Evolutionary conservation across 2,888 invertebrate species (phyloP).

Genomic region (Terebella lapidaria): DNA sequence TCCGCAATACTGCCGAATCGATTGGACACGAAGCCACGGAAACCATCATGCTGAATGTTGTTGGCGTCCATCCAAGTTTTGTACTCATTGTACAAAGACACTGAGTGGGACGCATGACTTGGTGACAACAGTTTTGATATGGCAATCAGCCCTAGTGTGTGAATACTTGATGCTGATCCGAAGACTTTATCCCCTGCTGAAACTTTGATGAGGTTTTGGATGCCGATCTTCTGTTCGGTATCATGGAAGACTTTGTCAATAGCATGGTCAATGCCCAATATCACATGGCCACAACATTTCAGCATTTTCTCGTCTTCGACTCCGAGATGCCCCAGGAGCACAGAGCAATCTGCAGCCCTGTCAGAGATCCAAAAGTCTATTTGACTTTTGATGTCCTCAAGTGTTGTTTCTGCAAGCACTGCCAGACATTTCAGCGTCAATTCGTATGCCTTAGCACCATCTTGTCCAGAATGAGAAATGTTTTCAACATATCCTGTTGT

Average conservation of each 20-base stretch:
- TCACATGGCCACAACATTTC: not conserved
- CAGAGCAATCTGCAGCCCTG: not conserved
- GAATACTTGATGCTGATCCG: not conserved
- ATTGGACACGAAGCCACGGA: not conserved
- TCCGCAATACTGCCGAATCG: not conserved
- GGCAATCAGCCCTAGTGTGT: constrained; percentile 1
- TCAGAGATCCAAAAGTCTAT: constrained; percentile 2
- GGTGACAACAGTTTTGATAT: constrained; percentile 1
- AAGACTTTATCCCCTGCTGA: not conserved
- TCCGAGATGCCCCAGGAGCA: not conserved
- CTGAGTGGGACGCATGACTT: constrained; percentile 1
- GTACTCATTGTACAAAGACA: constrained; percentile 4
- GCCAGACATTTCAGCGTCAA: not conserved
- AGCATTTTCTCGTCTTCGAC: not conserved
- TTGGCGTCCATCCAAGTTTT: constrained; percentile 1
- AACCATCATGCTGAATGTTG: not conserved
- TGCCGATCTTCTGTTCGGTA: constrained; percentile 1
- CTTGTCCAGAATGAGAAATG: not conserved
- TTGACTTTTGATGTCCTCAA: not conserved
- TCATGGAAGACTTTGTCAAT: not conserved
- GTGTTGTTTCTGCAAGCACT: not conserved
- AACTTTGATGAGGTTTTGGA: not conserved
- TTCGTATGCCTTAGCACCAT: constrained; percentile 3
- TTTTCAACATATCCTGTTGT: constrained; percentile 4
- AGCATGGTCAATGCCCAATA: not conserved